These are phyloP conservation scores for Nemoura dubitans DNA, from an alignment of 2,888 invertebrate genomes.

Conservation along the genomic window DNA sequence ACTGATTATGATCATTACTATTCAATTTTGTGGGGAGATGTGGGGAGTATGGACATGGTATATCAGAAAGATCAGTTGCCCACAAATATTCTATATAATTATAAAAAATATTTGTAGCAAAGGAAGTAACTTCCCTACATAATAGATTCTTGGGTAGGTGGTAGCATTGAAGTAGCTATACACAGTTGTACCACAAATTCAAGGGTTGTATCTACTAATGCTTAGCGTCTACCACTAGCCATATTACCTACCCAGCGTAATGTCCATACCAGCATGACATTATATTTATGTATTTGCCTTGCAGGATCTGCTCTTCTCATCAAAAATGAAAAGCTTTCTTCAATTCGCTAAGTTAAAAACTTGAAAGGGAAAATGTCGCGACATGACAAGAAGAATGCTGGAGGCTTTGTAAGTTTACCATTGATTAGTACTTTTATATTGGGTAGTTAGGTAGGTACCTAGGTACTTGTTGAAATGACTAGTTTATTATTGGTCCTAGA, in stretches of 20 bases:
- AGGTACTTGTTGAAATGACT: no score
- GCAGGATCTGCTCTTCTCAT: background rate
- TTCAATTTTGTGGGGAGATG: no score
- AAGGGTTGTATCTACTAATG: no score
- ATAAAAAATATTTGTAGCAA: no score
- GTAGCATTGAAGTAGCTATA: background rate
- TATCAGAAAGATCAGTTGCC: no score
- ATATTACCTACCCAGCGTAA: no score
- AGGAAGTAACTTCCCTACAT: no score
- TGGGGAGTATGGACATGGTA: no score
- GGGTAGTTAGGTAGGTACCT: no score
- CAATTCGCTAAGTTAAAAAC: background rate
- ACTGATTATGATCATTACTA: no score
- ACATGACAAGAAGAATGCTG: conserved; percentile 71
- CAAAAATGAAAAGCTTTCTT: background rate
- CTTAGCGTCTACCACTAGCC: background rate
- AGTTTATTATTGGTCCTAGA: background rate
- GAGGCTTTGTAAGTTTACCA: conserved; percentile 67
- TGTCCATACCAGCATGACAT: no score
- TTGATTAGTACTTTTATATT: background rate
- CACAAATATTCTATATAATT: no score
- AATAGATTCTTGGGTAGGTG: background rate
- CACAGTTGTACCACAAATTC: background rate
- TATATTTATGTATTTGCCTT: background rate
- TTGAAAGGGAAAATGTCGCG: conserved; percentile 65